phyloP scores from a whole-genome alignment of 2,888 invertebrate species.

The Lottia scabra region DNA sequence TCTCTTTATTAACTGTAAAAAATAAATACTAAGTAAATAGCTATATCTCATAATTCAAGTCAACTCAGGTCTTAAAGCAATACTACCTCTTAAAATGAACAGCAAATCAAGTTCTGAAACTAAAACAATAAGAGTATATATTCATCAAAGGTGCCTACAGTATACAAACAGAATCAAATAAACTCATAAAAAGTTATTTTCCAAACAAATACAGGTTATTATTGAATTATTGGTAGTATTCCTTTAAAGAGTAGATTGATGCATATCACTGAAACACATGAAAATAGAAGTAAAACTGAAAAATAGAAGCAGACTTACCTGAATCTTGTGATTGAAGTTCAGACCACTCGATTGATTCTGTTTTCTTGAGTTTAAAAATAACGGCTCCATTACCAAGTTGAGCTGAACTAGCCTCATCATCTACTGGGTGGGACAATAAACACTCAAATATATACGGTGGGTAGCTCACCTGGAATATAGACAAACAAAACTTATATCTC shows the following conservation, averaged over 20 bases:
- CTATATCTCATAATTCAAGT: too few relatives aligned
- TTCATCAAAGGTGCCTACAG: too few relatives aligned
- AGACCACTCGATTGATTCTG: slow-evolving; percentile 68
- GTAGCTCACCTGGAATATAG: slow-evolving; percentile 74
- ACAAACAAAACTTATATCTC: not conserved
- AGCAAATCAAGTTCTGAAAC: too few relatives aligned
- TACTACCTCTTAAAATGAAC: too few relatives aligned
- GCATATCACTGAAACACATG: too few relatives aligned
- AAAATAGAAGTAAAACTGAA: not conserved
- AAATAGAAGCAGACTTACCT: slow-evolving; percentile 36
- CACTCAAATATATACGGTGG: slow-evolving; percentile 82
- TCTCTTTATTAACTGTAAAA: slow-evolving; percentile 57
- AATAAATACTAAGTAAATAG: not conserved
- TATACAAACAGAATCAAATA: too few relatives aligned
- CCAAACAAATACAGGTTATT: too few relatives aligned
- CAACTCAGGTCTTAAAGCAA: too few relatives aligned
- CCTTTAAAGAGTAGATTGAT: too few relatives aligned
- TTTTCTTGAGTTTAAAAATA: slow-evolving; percentile 78
- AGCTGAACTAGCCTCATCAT: slow-evolving; percentile 77
- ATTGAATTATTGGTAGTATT: too few relatives aligned
- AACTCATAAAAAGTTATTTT: too few relatives aligned
- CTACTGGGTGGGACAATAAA: slow-evolving; percentile 76
- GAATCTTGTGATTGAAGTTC: slow-evolving; percentile 52
- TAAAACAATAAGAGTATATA: too few relatives aligned
- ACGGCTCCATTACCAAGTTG: slow-evolving; percentile 76